phyloP scores from a whole-genome alignment of 2,797 vertebrate species.

The Kryptolebias ocellatus region DNA sequence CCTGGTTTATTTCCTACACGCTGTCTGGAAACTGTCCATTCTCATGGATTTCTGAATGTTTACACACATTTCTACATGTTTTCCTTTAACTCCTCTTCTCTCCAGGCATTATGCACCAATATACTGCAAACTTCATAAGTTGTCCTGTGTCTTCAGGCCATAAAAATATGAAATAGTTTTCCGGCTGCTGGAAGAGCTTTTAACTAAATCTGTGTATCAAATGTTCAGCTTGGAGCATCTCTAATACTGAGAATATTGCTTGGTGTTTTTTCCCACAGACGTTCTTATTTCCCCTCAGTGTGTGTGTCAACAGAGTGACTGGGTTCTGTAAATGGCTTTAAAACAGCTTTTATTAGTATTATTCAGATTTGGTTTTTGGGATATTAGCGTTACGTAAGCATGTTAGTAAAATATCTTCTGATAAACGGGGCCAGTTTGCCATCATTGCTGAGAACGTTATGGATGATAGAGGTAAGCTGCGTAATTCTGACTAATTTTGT shows the following conservation, averaged over 20 bases:
- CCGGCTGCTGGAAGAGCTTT: conserved; percentile 37
- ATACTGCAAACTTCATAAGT: conserved; percentile 26
- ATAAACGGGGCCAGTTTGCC: conserved; percentile 15
- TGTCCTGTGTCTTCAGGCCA: conserved; percentile 47
- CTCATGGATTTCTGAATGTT: conserved; percentile 25
- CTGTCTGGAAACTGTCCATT: too few relatives aligned
- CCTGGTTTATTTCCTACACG: too few relatives aligned
- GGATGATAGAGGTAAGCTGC: conserved; percentile 51
- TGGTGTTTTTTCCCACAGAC: conserved; percentile 17
- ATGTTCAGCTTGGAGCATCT: conserved; percentile 36
- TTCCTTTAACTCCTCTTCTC: conserved; percentile 17
- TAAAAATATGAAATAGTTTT: conserved; percentile 58
- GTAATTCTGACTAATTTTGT: conserved; percentile 12
- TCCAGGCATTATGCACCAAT: conserved; percentile 31
- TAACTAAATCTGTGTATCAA: conserved; percentile 36
- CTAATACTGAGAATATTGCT: conserved; percentile 43
- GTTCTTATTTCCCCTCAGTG: conserved; percentile 45
- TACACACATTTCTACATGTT: conserved; percentile 20
- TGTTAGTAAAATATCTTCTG: conserved; percentile 8
- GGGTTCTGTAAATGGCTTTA: conserved; percentile 8
- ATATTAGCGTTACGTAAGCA: background rate
- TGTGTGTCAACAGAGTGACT: conserved; percentile 2
- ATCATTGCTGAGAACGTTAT: conserved; percentile 38
- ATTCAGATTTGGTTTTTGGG: background rate
- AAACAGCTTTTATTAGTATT: background rate